phyloP scores from a whole-genome alignment of 2,797 vertebrate species.

The Platalea minor region DNA sequence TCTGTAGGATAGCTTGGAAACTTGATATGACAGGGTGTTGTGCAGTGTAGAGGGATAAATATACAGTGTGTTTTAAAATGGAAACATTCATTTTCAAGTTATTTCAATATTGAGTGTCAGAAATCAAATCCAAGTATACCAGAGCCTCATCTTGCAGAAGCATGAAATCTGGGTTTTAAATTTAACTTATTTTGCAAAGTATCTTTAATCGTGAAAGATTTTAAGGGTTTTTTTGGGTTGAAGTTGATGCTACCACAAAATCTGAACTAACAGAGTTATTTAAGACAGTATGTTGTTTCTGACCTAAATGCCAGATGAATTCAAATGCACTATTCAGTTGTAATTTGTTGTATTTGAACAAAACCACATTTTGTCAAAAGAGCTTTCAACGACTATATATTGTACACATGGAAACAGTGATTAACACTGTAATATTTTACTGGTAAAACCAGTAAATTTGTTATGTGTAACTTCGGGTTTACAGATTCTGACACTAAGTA shows the following conservation, averaged over 20 bases:
- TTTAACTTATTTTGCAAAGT: not conserved
- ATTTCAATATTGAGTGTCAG: not conserved
- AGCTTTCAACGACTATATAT: not conserved
- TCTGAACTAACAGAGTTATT: not conserved
- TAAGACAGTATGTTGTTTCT: not conserved
- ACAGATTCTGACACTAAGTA: not conserved
- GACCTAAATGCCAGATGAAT: not conserved
- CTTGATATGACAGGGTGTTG: not conserved
- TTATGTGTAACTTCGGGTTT: not conserved
- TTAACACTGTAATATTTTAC: not conserved
- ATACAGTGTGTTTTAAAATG: not conserved
- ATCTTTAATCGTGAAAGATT: not conserved
- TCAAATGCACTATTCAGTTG: not conserved
- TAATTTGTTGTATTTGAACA: not conserved
- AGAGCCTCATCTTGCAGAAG: not conserved
- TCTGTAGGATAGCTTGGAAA: not conserved
- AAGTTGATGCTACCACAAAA: not conserved
- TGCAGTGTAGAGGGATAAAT: not conserved
- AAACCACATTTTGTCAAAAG: not conserved
- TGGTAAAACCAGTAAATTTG: not conserved
- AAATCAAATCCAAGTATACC: not conserved
- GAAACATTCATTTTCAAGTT: not conserved
- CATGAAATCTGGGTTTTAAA: not conserved
- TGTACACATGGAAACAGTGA: not conserved
- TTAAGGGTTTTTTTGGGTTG: not conserved